These are phyloP conservation scores for Corythaeola cristata DNA, from an alignment of 2,113 vertebrate genomes.

Conservation along the genomic window DNA sequence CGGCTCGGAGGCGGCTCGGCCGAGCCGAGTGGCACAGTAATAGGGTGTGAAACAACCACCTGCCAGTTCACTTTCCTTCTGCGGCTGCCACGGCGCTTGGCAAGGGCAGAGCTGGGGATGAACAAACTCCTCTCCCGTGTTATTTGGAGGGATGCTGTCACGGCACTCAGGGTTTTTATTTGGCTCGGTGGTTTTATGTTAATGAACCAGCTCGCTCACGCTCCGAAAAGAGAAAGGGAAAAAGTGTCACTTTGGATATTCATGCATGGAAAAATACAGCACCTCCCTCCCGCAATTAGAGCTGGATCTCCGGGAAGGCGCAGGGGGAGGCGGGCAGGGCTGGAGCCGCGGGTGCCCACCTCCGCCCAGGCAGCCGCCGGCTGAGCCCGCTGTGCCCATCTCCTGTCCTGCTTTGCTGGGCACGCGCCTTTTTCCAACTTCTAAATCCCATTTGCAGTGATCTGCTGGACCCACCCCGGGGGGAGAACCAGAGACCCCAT, in stretches of 20 bases:
- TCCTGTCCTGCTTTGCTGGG: neutral
- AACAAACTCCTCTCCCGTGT: neutral
- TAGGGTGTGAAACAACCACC: slow-evolving; percentile 39
- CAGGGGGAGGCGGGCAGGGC: neutral
- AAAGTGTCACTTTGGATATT: slow-evolving; percentile 29
- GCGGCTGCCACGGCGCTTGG: neutral
- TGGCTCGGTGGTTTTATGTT: slow-evolving; percentile 13
- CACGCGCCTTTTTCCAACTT: neutral
- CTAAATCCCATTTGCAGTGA: fast-evolving
- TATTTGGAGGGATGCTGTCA: slow-evolving; percentile 16
- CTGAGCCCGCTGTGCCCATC: fast-evolving
- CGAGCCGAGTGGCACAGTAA: neutral
- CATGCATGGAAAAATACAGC: slow-evolving; percentile 42
- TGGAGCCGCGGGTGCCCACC: neutral
- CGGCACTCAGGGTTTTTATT: neutral
- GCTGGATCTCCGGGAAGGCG: neutral
- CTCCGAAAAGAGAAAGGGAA: neutral
- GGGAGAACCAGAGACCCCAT: too few species aligned
- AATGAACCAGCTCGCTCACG: neutral
- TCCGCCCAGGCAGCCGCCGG: fast-evolving
- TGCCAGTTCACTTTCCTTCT: neutral
- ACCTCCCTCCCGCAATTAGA: neutral
- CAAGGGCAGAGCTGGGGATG: slow-evolving; percentile 26
- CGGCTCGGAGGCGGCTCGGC: neutral
- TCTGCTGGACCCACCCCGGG: neutral